Percentiles rank a stretch among this genome's conserved stretches.
phyloP scores from a whole-genome alignment of 2,888 invertebrate genomes.

The Prionchulus punctatus region DNA sequence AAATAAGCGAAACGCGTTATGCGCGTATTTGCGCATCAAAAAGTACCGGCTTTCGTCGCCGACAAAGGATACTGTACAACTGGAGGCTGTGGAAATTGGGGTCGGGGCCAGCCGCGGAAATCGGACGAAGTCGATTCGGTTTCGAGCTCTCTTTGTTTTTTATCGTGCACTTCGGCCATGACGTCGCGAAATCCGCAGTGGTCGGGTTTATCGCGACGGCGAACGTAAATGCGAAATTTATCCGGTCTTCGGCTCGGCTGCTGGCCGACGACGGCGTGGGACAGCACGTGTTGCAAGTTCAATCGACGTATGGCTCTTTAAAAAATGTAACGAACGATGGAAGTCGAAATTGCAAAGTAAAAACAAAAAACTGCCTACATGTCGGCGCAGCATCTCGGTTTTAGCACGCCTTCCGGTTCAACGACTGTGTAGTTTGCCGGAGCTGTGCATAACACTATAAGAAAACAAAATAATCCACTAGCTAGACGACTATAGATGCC shows the following conservation, averaged over 20 bases:
- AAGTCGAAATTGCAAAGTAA: neutral
- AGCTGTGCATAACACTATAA: conserved; percentile 53
- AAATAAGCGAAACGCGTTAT: too few species aligned
- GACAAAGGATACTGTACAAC: too few species aligned
- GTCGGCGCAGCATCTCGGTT: conserved; percentile 57
- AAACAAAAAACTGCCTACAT: conserved; percentile 37
- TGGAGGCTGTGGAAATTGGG: too few species aligned
- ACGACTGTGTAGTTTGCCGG: conserved; percentile 62
- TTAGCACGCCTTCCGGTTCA: conserved; percentile 60
- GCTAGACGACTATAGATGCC: too few species aligned
- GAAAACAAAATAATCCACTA: neutral
- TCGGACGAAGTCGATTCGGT: neutral
- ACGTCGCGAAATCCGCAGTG: neutral
- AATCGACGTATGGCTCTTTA: neutral
- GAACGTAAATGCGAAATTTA: conserved; percentile 1
- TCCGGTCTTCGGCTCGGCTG: neutral
- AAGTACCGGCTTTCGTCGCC: too few species aligned
- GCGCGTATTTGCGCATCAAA: too few species aligned
- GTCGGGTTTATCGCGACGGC: neutral
- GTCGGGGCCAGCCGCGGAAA: too few species aligned
- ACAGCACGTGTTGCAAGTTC: neutral
- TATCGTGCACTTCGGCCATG: neutral
- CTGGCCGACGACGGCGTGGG: neutral
- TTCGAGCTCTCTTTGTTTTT: too few species aligned
- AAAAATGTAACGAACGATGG: neutral